Evolutionary conservation across 2,888 invertebrate genomes (phyloP).

Genomic region (Hesperia comma): DNA sequence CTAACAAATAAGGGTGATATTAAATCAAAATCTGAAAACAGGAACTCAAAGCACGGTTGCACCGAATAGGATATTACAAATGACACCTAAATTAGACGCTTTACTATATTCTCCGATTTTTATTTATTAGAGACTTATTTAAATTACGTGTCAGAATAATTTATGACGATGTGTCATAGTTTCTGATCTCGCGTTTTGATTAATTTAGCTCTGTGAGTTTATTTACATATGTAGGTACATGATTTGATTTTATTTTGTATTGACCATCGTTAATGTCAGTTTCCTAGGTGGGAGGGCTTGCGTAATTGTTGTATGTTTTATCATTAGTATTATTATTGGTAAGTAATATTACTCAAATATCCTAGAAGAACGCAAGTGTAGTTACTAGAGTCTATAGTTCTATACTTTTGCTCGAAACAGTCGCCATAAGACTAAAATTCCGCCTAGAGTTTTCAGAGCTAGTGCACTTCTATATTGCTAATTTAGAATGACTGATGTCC

Average conservation of each 20-base stretch:
- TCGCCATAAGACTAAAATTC: no score
- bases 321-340: no score
- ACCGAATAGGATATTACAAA: not conserved
- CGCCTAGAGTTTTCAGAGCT: no score
- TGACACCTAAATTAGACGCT: slow-evolving; percentile 13
- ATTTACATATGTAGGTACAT: slow-evolving; percentile 18
- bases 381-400: no score
- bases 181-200: slow-evolving; percentile 21
- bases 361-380: no score
- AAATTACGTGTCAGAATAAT: slow-evolving; percentile 26
- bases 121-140: slow-evolving; percentile 15
- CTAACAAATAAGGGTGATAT: slow-evolving; percentile 10
- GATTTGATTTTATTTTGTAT: slow-evolving; percentile 14
- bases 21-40: not conserved
- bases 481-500: no score
- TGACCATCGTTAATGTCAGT: slow-evolving; percentile 13
- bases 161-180: slow-evolving; percentile 23
- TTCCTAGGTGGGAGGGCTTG: not conserved
- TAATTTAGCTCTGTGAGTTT: slow-evolving; percentile 12
- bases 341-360: no score
- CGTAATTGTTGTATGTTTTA: no score
- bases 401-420: no score
- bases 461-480: no score
- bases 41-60: not conserved
- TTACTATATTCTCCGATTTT: slow-evolving; percentile 20